Percentiles rank a stretch among this genome's conserved stretches.
Evolutionary conservation across 2,797 vertebrate species (phyloP).

Genomic region (Pogoniulus pusillus): DNA sequence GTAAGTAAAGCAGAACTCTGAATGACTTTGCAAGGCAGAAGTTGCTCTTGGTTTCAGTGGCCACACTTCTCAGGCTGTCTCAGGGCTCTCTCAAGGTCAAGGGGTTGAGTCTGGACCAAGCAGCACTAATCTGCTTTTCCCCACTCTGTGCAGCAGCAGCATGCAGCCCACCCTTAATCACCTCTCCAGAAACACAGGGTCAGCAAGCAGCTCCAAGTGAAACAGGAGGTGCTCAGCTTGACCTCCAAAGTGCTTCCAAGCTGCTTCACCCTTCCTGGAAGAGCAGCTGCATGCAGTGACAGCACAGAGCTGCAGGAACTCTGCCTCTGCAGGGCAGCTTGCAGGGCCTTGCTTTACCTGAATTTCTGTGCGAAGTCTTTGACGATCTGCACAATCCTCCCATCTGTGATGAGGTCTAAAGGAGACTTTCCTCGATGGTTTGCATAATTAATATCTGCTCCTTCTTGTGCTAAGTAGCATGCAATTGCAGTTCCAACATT

Average conservation of each 20-base stretch:
- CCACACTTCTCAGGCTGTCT: neutral
- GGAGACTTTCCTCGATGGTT: constrained; percentile 95
- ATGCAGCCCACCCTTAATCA: neutral
- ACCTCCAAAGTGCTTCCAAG: neutral
- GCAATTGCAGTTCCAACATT: constrained; percentile 87
- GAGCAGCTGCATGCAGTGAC: neutral
- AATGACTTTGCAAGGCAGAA: neutral
- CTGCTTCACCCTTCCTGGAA: neutral
- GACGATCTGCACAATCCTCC: constrained; percentile 83
- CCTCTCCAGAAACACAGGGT: neutral
- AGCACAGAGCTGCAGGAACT: neutral
- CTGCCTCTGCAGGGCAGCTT: too few relatives aligned
- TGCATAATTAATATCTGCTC: constrained; percentile 91
- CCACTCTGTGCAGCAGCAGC: neutral
- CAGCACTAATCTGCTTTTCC: neutral
- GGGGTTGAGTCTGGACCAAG: neutral
- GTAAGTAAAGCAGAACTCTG: neutral
- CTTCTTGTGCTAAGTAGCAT: constrained; percentile 92
- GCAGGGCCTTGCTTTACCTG: constrained; percentile 78
- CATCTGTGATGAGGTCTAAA: constrained; percentile 87
- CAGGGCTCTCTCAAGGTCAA: neutral
- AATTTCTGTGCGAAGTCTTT: constrained; percentile 93
- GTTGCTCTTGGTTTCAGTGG: neutral
- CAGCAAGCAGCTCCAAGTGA: neutral
- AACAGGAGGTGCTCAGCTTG: neutral